These are phyloP conservation scores for Drosophila sulfurigaster DNA, from an alignment of 1,140 invertebrate genomes.

Conservation along the genomic window DNA sequence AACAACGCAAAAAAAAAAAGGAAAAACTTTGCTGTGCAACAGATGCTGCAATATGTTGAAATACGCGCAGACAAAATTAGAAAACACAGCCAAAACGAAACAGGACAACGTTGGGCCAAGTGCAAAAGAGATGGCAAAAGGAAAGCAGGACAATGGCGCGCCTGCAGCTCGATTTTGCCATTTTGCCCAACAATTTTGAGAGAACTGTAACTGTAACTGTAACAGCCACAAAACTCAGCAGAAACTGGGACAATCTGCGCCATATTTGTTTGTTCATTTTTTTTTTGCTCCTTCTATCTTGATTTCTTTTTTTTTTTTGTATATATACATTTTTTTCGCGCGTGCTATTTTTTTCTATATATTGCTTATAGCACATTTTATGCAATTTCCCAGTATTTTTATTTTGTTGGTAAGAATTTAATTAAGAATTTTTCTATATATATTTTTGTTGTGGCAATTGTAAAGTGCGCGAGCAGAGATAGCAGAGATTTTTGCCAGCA, in stretches of 20 bases:
- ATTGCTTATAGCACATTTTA: conserved; percentile 44
- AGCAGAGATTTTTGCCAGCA: conserved; percentile 36
- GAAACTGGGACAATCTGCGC: conserved; percentile 63
- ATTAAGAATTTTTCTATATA: conserved; percentile 62
- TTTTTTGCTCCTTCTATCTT: conserved; percentile 9
- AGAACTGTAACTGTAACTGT: conserved; percentile 32
- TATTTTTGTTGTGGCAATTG: conserved; percentile 27
- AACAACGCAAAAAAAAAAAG: conserved; percentile 21
- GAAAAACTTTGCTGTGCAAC: conserved; percentile 62
- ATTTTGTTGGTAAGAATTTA: conserved; percentile 63
- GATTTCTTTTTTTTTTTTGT: conserved; percentile 12
- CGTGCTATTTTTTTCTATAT: conserved; percentile 25
- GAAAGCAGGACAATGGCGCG: not conserved
- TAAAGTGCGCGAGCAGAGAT: conserved; percentile 28
- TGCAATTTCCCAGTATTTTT: conserved; percentile 29
- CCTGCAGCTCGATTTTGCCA: conserved; percentile 64
- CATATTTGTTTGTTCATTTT: conserved; percentile 61
- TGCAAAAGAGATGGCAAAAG: not conserved
- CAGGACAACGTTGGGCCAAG: conserved; percentile 46
- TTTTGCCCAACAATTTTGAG: conserved; percentile 53
- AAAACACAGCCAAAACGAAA: conserved; percentile 46
- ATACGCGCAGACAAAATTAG: conserved; percentile 63
- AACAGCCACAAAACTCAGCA: conserved; percentile 35
- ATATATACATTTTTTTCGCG: conserved; percentile 1
- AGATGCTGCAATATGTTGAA: conserved; percentile 75